A percentile compares a stretch with the other conserved stretches of the same genome.
Evolutionary conservation across 2,888 invertebrate genomes (phyloP).

Genomic region (Drosophila mimica): DNA sequence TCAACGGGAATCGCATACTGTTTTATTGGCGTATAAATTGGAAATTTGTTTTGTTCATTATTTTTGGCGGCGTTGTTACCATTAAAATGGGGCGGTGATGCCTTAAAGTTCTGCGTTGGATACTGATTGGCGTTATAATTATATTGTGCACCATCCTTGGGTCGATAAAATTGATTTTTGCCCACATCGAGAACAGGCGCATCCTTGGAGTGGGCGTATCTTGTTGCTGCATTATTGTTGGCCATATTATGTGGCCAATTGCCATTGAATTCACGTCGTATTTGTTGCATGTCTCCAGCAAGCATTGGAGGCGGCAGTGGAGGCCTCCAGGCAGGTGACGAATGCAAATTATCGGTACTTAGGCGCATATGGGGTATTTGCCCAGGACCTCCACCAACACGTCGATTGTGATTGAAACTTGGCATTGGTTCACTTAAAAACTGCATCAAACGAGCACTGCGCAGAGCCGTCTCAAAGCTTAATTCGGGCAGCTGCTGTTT

Average conservation of each 20-base stretch:
- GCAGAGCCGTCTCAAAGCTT: constrained; percentile 22
- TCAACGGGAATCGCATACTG: constrained; percentile 73
- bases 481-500: constrained; percentile 19
- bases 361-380: constrained; percentile 57
- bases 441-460: constrained; percentile 69
- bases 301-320: constrained; percentile 42
- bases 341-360: constrained; percentile 63
- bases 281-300: constrained; percentile 59
- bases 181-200: constrained; percentile 63
- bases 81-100: constrained; percentile 80
- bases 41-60: constrained; percentile 36
- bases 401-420: constrained; percentile 47
- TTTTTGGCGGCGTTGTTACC: constrained; percentile 61
- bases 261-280: constrained; percentile 69
- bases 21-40: constrained; percentile 55
- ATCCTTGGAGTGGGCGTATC: constrained; percentile 71
- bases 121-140: constrained; percentile 63
- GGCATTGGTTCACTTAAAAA: constrained; percentile 58
- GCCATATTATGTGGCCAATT: constrained; percentile 51
- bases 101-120: constrained; percentile 75
- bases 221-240: constrained; percentile 48
- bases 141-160: constrained; percentile 52
- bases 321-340: constrained; percentile 30
- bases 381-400: constrained; percentile 35
- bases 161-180: constrained; percentile 64